Percentiles rank a stretch among this genome's conserved stretches.
Conservation (phyloP, 2,888 invertebrate genomes). For the Cancer borealis region DNA sequence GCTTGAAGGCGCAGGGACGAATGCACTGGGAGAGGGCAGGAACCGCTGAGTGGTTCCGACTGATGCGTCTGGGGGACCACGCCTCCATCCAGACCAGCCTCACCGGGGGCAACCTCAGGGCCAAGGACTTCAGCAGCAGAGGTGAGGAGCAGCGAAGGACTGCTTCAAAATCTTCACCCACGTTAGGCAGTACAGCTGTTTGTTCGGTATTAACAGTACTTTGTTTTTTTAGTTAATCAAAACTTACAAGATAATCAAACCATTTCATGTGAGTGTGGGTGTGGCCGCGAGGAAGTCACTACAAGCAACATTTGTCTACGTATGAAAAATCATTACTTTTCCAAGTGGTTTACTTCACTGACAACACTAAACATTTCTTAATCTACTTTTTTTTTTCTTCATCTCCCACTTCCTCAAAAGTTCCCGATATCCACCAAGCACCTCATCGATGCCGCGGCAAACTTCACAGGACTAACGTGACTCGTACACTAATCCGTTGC, state of each 20-base stretch:
- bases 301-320: no score
- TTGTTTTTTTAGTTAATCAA: not conserved
- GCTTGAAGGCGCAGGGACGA: not conserved
- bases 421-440: no score
- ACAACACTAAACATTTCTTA: no score
- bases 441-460: no score
- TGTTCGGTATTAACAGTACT: not conserved
- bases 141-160: not conserved
- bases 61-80: not conserved
- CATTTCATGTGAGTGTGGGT: no score
- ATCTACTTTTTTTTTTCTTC: no score
- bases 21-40: not conserved
- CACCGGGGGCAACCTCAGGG: not conserved
- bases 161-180: not conserved
- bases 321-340: no score
- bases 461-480: not conserved
- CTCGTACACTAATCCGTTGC: not conserved
- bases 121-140: constrained; percentile 8
- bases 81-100: not conserved
- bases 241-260: no score
- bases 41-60: not conserved
- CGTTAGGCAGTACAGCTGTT: not conserved
- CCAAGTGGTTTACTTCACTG: no score
- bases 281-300: no score
- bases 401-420: no score